Base-by-base conservation (phyloP, 2,113 vertebrate species). In the Prolemur simus region DNA sequence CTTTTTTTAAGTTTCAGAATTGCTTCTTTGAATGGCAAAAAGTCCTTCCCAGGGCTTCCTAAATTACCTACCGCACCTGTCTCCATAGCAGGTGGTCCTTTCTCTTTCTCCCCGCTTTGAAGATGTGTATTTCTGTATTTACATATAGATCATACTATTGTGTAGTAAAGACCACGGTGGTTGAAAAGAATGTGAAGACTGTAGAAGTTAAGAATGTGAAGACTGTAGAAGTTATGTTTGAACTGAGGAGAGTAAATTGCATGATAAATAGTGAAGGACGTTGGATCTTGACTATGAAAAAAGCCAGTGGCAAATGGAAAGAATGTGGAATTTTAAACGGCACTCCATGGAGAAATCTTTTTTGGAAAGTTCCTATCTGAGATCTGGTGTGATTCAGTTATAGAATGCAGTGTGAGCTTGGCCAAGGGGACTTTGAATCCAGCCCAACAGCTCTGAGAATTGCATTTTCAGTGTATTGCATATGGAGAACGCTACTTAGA, bases 101-200 rank as follows among this genome's bases (percentile, higher is more conserved):
- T 94, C 71, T 97, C 87, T 73, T 52, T 2, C 52, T 68, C 12
- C 8, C n/a, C 76, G 29, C 39, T 47, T n/a, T 91, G 63, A 52
- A 42, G 93, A 95, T 34, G 23, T 88, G 13, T 0, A 20, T 90
- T 89, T 98, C 83, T 97, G 86, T 94, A 60, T 97, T 95, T 91
- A 98, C 69, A 76, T 92, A 96, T 95, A 97, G 97, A 91, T 94
- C 81, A 87, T 86, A 84, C 64, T 97, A 74, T 52, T 97, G 92
- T 96, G 91, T 97, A 89, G 97, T 96, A 83, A 96, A 81, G 56
- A 71, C 93, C 97, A 42, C 87, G 97, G 89, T 89, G 95, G 97
- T 54, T 93, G 96, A 94, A 87, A 97, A 97, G 98, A 94, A 98
- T 94, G 98, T 98, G 97, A 95, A 92, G 90, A 83, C 45, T 80